Evolutionary conservation across 2,113 vertebrate genomes (phyloP), one percentile per base, ranked within the genome.

Genomic region (Empidonax traillii): DNA sequence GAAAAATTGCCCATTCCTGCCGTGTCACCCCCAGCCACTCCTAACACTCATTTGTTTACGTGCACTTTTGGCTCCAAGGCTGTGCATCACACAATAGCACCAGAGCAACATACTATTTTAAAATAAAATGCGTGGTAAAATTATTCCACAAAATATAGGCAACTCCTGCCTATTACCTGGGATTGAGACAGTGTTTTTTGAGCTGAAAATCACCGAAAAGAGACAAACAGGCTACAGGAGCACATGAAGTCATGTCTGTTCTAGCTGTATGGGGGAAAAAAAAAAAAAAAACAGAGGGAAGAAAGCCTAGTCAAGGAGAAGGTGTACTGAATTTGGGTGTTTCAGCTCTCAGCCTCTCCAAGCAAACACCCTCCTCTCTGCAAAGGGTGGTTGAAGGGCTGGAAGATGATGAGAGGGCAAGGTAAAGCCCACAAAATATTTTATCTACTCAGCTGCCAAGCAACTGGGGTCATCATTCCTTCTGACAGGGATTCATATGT

Each of bases 1-100:
- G 88, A 97, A 68, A 87, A 85, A 94, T 58, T 49, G 35, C 46
- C 41, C 35, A 47, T 0, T 0, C 22, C 59, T 80, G 25, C 72
- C 80, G 23, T 0, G 1, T 31, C 4, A 3, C 51, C 31, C 35
- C 59, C 47, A 81, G 68, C 41, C 59, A 52, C 56, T 78, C 76
- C 52, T 65, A 56, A 68, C 27, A 75, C 35, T 65, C 59, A 76
- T 85, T 91, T 87, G 56, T 84, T 92, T 81, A 24, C 37, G 41
- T 83, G 83, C 35, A 47, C 55, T 59, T 89, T n/a, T 47, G 65
- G 61, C 80, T 81, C 35, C 3, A 1, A 80, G 61, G 61, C 58
- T 76, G 63, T 90, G 55, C 85, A 74, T 73, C 79, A 80, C 0
- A 0, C 37, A 92, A 61, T 4, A 85, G 43, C 51, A 65, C n/a